phyloP scores from a whole-genome alignment of 2,888 invertebrate genomes.

The Cacoxenus indagator region DNA sequence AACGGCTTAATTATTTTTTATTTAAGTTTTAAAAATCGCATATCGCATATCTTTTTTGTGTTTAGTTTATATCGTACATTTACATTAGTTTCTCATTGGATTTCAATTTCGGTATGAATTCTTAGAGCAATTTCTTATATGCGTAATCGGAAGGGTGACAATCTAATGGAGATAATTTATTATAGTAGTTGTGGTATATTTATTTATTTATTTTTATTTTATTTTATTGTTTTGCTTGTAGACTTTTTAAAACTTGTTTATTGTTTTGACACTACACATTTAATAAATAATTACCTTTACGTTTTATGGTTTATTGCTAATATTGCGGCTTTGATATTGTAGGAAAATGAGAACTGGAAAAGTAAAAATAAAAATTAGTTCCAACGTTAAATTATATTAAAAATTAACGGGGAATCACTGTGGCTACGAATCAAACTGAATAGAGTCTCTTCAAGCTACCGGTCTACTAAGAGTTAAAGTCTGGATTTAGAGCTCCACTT shows the following conservation, averaged over 20 bases:
- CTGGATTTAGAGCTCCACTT: too few relatives aligned
- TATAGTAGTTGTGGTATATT: not conserved
- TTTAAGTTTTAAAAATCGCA: conserved; percentile 20
- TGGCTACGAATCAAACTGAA: too few relatives aligned
- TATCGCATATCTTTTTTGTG: conserved; percentile 2
- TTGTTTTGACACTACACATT: conserved; percentile 14
- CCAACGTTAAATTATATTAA: too few relatives aligned
- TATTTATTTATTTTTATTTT: not conserved
- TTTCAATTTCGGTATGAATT: not conserved
- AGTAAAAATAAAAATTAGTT: too few relatives aligned
- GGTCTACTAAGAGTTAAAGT: too few relatives aligned
- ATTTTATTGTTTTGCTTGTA: not conserved
- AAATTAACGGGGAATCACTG: too few relatives aligned
- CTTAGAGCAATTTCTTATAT: not conserved
- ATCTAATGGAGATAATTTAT: not conserved
- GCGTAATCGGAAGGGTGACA: not conserved
- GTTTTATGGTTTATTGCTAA: not conserved
- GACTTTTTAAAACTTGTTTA: not conserved
- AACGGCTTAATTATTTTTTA: conserved; percentile 14
- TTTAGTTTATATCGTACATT: conserved; percentile 8
- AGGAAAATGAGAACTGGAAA: too few relatives aligned
- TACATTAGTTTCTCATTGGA: not conserved
- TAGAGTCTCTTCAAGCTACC: too few relatives aligned
- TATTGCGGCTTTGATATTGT: too few relatives aligned
- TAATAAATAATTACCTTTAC: conserved; percentile 5